These are phyloP conservation scores for Lobophora halterata DNA, from an alignment of 2,888 invertebrate genomes.

Conservation along the genomic window DNA sequence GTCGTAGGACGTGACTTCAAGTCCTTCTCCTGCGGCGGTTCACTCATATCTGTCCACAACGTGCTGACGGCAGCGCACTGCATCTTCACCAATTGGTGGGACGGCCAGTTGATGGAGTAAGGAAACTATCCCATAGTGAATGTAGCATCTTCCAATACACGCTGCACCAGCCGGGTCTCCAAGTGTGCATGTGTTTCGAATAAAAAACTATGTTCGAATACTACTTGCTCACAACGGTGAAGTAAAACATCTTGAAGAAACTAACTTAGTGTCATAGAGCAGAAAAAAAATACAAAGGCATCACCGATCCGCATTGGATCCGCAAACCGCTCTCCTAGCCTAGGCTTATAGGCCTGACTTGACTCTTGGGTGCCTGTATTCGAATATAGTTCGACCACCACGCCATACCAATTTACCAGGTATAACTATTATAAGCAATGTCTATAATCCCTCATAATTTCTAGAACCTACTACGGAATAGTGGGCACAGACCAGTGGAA, in stretches of 20 bases:
- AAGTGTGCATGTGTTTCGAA: too few relatives aligned
- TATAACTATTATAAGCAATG: background rate
- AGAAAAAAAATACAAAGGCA: too few relatives aligned
- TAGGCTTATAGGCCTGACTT: too few relatives aligned
- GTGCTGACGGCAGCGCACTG: slow-evolving; percentile 31
- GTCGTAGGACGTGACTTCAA: slow-evolving; percentile 18
- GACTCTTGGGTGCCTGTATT: too few relatives aligned
- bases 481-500: slow-evolving; percentile 42
- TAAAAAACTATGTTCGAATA: too few relatives aligned
- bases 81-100: slow-evolving; percentile 29
- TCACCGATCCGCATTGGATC: too few relatives aligned
- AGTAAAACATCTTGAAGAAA: too few relatives aligned
- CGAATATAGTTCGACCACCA: too few relatives aligned
- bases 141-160: background rate
- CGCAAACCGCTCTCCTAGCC: too few relatives aligned
- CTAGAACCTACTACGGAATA: slow-evolving; percentile 34
- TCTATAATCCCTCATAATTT: slow-evolving; percentile 1
- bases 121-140: background rate
- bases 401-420: background rate
- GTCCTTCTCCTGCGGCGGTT: slow-evolving; percentile 17
- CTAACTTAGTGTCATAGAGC: too few relatives aligned
- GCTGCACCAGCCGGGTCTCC: too few relatives aligned
- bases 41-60: slow-evolving; percentile 24
- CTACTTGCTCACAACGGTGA: too few relatives aligned
- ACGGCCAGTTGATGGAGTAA: slow-evolving; percentile 25